Conservation (phyloP, 2,888 invertebrate species). For the Zaprionus obscuricornis region DNA sequence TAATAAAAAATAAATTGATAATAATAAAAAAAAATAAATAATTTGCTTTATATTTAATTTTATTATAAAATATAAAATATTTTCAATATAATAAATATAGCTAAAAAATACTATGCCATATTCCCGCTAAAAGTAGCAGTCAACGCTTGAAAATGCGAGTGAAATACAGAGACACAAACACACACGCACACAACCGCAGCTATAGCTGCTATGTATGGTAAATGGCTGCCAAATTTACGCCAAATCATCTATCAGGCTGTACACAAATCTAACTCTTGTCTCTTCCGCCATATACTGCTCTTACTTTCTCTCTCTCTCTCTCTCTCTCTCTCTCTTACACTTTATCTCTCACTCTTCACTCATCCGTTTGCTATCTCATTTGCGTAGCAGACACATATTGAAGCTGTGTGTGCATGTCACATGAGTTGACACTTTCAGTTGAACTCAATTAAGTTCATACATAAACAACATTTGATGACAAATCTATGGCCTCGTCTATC, state of each 20-base stretch:
- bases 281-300: too few species aligned
- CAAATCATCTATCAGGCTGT: conserved; percentile 34
- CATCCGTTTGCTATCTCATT: conserved; percentile 24
- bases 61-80: too few species aligned
- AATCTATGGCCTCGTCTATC: conserved; percentile 47
- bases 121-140: too few species aligned
- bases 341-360: neutral
- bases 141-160: too few species aligned
- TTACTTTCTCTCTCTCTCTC: neutral
- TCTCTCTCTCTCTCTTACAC: neutral
- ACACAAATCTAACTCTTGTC: conserved; percentile 1
- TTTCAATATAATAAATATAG: too few species aligned
- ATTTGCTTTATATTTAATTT: too few species aligned
- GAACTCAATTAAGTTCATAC: conserved; percentile 78
- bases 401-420: conserved; percentile 63
- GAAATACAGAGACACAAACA: neutral
- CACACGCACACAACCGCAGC: neutral
- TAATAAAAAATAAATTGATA: too few species aligned
- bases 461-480: conserved; percentile 70
- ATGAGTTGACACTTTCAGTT: conserved; percentile 80
- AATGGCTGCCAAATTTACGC: conserved; percentile 35
- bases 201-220: conserved; percentile 2
- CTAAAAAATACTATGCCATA: too few species aligned
- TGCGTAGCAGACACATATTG: conserved; percentile 31
- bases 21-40: too few species aligned